Conservation (phyloP, 2,888 invertebrate species). For the Hydriomena furcata region DNA sequence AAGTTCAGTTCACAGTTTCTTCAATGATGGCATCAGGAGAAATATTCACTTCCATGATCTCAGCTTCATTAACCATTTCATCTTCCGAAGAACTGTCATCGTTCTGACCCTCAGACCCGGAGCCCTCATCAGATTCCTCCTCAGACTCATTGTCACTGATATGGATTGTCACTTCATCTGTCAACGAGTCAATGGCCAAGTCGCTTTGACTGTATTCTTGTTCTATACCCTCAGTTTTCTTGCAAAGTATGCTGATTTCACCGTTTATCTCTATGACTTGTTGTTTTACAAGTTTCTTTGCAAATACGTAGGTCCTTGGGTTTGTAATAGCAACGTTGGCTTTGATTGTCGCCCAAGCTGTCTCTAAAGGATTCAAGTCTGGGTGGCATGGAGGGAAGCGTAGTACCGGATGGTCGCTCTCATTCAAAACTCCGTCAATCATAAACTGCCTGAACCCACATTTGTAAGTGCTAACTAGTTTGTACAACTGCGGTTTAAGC, state of each 20-base stretch:
- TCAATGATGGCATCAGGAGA: constrained; percentile 8
- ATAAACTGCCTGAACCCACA: constrained; percentile 11
- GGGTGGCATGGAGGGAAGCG: constrained; percentile 17
- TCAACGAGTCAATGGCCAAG: constrained; percentile 6
- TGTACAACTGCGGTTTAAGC: constrained; percentile 22
- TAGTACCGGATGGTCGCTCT: constrained; percentile 12
- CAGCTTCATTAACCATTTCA: background rate
- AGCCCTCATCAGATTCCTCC: constrained; percentile 8
- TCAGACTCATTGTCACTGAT: constrained; percentile 15
- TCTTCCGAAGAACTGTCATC: constrained; percentile 17
- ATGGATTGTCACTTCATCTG: constrained; percentile 10
- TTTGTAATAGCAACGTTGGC: background rate
- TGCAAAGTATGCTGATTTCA: constrained; percentile 4
- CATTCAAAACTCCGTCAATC: constrained; percentile 9
- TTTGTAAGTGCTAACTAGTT: constrained; percentile 42
- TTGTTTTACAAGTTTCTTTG: background rate
- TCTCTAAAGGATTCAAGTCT: constrained; percentile 19
- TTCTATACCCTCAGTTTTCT: constrained; percentile 5
- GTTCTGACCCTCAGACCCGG: constrained; percentile 10
- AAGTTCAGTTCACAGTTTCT: too few relatives aligned
- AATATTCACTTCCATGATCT: constrained; percentile 13
- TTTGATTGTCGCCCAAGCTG: constrained; percentile 13
- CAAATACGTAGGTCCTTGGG: background rate
- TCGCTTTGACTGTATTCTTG: constrained; percentile 13
- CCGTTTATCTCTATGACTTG: background rate